Base-by-base conservation (phyloP, 2,113 vertebrate genomes). In the Meles meles region DNA sequence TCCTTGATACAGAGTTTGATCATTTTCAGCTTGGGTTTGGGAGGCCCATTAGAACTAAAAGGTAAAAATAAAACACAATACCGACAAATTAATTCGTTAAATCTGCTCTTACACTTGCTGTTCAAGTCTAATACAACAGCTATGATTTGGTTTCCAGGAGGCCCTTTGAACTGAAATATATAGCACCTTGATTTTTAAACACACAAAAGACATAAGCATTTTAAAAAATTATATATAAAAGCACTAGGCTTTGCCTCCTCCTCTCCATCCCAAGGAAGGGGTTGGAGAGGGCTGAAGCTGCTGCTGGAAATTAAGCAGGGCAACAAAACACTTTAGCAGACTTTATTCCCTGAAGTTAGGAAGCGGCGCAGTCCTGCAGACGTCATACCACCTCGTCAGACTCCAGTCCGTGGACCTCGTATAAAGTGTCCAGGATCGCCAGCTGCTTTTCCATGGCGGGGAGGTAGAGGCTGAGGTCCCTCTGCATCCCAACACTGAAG, bases 301-400 rank as follows among this genome's bases (percentile, higher is more conserved):
- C 2, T 44, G 98, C 98, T 97, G 97, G 96, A 98, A 98, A 98
- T 0, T 0, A 97, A 96, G 93, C 74, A 69, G 95, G 97, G 97
- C 93, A 90, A 95, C 74, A 89, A 71, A 97, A 97, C 88, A 95
- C 97, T 93, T 96, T 87, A 96, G 98, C 98, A 88, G 98, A 97
- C 97, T 87, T 94, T 71, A 97, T 97, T 98, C 98, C 98, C 98
- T 98, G 98, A 98, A 98, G 98, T 97, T 96, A 95, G 74, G 95
- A 98, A 93, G 95, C 21, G 79, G 93, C 0, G 47, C 4, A 7
- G 91, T 88, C 92, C 97, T 71, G 88, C 81, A 85, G 97, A 57
- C 27, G 61, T 99, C 99, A 99, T 98, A 99, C 99, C 91, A 99
- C 99, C 98, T 99, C 99, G 9, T 99, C 99, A 1, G 99, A 99